These are phyloP conservation scores for Urophycis tenuis DNA, from an alignment of 2,797 vertebrate species.

Conservation along the genomic window DNA sequence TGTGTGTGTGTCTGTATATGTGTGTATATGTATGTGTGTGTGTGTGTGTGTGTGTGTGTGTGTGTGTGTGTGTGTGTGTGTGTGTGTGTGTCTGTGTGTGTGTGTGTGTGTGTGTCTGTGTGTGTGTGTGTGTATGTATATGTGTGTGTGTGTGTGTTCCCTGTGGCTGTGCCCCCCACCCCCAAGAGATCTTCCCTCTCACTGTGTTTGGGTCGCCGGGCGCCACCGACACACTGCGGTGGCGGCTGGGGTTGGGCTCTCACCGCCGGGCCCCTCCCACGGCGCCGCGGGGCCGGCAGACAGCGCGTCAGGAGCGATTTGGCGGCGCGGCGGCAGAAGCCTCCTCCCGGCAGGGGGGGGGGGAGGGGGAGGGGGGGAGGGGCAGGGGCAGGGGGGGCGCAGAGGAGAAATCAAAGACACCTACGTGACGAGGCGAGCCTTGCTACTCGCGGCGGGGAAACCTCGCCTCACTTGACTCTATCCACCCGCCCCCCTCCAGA, in stretches of 20 bases:
- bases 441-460: conserved; percentile 20
- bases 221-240: conserved; percentile 7
- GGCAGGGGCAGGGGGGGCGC: conserved; percentile 33
- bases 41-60: not conserved
- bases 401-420: conserved; percentile 50
- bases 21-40: not conserved
- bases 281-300: conserved; percentile 28
- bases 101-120: not conserved
- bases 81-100: not conserved
- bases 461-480: conserved; percentile 45
- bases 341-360: conserved; percentile 12
- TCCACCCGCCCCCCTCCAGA: conserved; percentile 23
- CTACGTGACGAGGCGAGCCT: conserved; percentile 41
- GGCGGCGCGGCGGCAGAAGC: conserved; percentile 22
- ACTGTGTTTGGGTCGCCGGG: conserved; percentile 26
- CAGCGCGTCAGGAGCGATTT: conserved; percentile 55
- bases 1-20: too few relatives aligned
- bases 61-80: not conserved
- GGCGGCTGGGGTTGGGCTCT: conserved; percentile 28
- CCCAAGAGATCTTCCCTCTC: too few relatives aligned
- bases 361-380: not conserved
- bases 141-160: conserved; percentile 4
- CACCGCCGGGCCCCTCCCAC: conserved; percentile 40
- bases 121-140: not conserved
- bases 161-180: not conserved